Percentiles rank a stretch among this genome's conserved stretches.
Evolutionary conservation across 2,113 vertebrate species (phyloP).

Genomic region (Cephalopholis sonnerati): DNA sequence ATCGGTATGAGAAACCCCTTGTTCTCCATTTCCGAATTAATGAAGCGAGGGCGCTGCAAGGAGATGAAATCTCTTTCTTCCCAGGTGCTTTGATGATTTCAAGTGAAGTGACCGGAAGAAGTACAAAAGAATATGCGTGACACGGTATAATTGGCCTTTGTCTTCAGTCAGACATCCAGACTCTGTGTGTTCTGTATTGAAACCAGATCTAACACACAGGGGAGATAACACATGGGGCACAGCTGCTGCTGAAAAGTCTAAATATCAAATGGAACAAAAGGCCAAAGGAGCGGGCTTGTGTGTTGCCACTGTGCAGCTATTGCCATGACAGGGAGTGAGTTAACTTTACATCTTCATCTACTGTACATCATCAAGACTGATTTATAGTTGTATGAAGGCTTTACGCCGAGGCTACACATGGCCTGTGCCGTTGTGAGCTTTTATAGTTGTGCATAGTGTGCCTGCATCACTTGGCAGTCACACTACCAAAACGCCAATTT

Average conservation of each 20-base stretch:
- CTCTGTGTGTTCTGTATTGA: slow-evolving; percentile 17
- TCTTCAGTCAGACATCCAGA: slow-evolving; percentile 39
- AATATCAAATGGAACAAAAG: slow-evolving; percentile 18
- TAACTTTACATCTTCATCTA: background rate
- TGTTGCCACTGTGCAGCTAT: background rate
- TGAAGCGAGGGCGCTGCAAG: slow-evolving; percentile 37
- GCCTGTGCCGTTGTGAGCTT: no score
- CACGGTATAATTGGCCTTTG: slow-evolving; percentile 42
- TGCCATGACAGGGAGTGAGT: background rate
- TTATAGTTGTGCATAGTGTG: no score
- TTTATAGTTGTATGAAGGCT: no score
- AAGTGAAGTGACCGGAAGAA: slow-evolving; percentile 54
- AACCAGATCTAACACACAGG: slow-evolving; percentile 22
- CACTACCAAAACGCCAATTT: no score
- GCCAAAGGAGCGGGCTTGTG: background rate
- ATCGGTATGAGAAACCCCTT: slow-evolving; percentile 49
- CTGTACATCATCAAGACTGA: no score
- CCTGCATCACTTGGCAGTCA: no score
- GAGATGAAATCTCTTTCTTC: slow-evolving; percentile 53
- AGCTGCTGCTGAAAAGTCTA: slow-evolving; percentile 11
- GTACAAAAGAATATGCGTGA: slow-evolving; percentile 27
- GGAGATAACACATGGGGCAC: background rate
- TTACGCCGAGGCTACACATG: no score
- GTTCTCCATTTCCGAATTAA: slow-evolving; percentile 60
- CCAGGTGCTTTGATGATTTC: slow-evolving; percentile 61